These are phyloP conservation scores for Hemicrepidius hirtus DNA, from an alignment of 2,888 invertebrate genomes.

Conservation along the genomic window DNA sequence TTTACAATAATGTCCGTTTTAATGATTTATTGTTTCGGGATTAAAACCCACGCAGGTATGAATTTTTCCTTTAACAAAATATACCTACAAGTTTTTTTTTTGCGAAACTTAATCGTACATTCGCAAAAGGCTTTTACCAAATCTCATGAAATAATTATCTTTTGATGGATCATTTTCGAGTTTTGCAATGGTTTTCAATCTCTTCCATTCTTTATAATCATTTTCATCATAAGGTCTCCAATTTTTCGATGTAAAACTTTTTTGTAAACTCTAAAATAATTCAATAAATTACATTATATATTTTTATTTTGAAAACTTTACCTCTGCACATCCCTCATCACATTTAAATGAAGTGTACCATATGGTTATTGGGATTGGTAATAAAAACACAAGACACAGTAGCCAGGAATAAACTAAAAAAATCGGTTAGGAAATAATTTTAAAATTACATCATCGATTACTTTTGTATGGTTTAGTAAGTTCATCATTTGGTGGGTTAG, in stretches of 20 bases:
- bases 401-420: background rate
- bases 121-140: constrained; percentile 22
- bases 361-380: background rate
- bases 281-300: background rate
- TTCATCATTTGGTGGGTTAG: background rate
- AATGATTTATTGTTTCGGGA: too few species aligned
- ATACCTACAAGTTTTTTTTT: too few species aligned
- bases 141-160: constrained; percentile 5
- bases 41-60: too few species aligned
- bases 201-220: constrained; percentile 23
- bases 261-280: background rate
- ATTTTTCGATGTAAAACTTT: background rate
- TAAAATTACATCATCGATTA: background rate
- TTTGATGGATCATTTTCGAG: background rate
- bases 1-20: too few species aligned
- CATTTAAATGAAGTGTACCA: background rate
- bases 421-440: background rate
- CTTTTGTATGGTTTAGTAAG: background rate
- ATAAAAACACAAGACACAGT: background rate
- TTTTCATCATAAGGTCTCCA: constrained; percentile 28
- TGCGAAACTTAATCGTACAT: constrained; percentile 9
- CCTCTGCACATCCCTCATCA: background rate
- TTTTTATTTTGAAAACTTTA: background rate
- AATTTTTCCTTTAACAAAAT: too few species aligned
- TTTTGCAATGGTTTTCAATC: constrained; percentile 15